phyloP scores from a whole-genome alignment of 2,113 vertebrate genomes.

The Stigmatopora argus region DNA sequence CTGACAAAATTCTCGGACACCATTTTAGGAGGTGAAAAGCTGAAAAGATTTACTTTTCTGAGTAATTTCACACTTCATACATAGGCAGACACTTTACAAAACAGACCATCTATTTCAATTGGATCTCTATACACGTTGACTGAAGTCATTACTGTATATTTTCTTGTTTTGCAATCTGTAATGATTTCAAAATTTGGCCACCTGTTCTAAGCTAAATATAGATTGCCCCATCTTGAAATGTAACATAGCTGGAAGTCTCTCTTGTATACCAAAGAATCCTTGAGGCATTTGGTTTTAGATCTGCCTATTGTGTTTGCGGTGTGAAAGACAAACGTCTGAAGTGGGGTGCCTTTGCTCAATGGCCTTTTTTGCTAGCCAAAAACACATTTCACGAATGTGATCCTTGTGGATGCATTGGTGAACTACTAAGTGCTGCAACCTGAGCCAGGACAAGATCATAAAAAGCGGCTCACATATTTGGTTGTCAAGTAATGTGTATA shows the following conservation, averaged over 20 bases:
- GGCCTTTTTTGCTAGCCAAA: not conserved
- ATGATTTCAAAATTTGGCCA: not conserved
- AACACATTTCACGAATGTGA: slow-evolving; percentile 9
- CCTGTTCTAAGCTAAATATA: not conserved
- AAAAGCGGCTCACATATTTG: slow-evolving; percentile 14
- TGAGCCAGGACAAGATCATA: slow-evolving; percentile 5
- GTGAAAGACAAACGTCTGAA: slow-evolving; percentile 45
- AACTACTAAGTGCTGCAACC: slow-evolving; percentile 24
- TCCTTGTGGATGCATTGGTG: slow-evolving; percentile 7
- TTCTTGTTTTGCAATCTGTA: not conserved
- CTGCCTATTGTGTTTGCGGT: slow-evolving; percentile 37
- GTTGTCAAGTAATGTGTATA: slow-evolving; percentile 32
- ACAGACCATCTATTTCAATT: not conserved
- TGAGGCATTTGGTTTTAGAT: slow-evolving; percentile 26
- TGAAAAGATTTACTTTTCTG: not conserved
- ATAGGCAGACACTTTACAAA: not conserved
- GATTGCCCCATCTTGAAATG: slow-evolving; percentile 34
- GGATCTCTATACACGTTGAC: not conserved
- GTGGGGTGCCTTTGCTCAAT: slow-evolving; percentile 3
- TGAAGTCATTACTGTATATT: not conserved
- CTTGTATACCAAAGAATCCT: not conserved
- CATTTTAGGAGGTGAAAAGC: not conserved
- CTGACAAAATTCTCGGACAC: not conserved
- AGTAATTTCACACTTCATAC: not conserved
- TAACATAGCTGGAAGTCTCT: slow-evolving; percentile 40